Percentiles rank a stretch among this genome's conserved stretches.
phyloP scores from a whole-genome alignment of 2,797 vertebrate species.

The Tolypeutes matacus region DNA sequence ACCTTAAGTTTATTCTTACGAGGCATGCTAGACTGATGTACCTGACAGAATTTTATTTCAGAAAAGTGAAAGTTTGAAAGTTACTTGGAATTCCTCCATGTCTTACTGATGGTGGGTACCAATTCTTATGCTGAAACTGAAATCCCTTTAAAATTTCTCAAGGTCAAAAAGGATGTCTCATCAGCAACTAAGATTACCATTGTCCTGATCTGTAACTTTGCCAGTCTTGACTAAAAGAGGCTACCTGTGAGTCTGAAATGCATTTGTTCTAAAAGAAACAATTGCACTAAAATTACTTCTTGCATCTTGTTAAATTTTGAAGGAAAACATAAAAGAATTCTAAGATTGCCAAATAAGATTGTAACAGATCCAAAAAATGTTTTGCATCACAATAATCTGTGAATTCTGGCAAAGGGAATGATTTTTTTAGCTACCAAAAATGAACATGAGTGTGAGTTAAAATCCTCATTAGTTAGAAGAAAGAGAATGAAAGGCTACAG shows the following conservation, averaged over 20 bases:
- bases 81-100: not conserved
- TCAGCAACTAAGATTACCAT: not conserved
- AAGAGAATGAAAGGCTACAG: not conserved
- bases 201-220: not conserved
- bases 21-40: not conserved
- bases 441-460: not conserved
- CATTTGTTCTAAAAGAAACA: not conserved
- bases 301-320: not conserved
- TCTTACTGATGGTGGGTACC: not conserved
- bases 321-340: not conserved
- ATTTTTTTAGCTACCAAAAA: not conserved
- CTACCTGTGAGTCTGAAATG: not conserved
- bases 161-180: not conserved
- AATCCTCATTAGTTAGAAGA: not conserved
- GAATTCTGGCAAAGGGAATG: not conserved
- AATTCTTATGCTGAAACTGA: not conserved
- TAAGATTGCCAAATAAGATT: not conserved
- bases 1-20: not conserved
- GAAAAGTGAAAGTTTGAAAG: not conserved
- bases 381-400: not conserved
- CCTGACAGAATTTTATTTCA: not conserved
- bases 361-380: not conserved
- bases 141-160: not conserved
- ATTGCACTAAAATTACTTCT: not conserved
- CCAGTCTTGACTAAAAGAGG: not conserved